Evolutionary conservation across 1,140 invertebrate genomes (phyloP).

Genomic region (Oedothorax gibbosus): DNA sequence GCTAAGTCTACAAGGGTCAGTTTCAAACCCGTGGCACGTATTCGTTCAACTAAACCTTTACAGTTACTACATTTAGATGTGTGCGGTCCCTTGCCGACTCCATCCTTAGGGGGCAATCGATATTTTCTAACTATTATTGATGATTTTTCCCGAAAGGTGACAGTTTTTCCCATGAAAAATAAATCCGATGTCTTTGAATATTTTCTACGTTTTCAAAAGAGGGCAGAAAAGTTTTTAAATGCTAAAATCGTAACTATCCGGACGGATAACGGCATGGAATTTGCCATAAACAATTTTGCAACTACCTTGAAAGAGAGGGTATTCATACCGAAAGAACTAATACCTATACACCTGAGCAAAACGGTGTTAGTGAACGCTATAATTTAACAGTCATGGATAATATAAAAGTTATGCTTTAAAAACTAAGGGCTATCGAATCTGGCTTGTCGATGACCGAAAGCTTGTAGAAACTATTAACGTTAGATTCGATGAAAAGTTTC

Average conservation of each 20-base stretch:
- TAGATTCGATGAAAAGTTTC: not conserved
- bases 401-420: not conserved
- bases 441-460: not conserved
- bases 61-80: constrained; percentile 7
- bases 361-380: not conserved
- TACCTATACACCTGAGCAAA: not conserved
- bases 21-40: not conserved
- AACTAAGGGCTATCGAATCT: not conserved
- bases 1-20: not conserved
- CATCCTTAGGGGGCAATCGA: not conserved
- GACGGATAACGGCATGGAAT: not conserved
- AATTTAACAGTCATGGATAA: not conserved
- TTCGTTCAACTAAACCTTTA: not conserved
- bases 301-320: no score
- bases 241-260: not conserved
- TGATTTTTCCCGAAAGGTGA: not conserved
- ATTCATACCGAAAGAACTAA: not conserved
- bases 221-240: not conserved
- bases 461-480: not conserved
- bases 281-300: not conserved
- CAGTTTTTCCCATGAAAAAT: not conserved
- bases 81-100: not conserved
- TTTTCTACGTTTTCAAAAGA: not conserved
- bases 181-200: not conserved
- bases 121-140: not conserved